Evolutionary conservation across 2,888 invertebrate genomes (phyloP).

Genomic region (Ennomos fuscantarius): DNA sequence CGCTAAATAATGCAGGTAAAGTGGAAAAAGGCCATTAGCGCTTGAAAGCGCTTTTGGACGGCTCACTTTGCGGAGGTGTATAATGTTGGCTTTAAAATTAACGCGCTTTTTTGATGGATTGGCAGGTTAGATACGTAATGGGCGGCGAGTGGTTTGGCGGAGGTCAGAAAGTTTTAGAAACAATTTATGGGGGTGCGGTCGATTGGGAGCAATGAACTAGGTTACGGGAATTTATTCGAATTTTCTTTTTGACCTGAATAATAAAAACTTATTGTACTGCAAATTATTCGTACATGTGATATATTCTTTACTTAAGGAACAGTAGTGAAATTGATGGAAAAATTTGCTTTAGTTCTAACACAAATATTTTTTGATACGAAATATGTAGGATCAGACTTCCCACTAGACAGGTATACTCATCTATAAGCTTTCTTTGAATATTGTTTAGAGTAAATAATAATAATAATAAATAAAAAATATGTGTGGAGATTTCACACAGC

Average conservation of each 20-base stretch:
- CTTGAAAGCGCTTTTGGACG: conserved; percentile 56
- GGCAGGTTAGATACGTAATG: conserved; percentile 9
- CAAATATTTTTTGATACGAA: too few species aligned
- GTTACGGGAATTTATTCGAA: background rate
- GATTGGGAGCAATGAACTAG: background rate
- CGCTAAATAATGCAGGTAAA: conserved; percentile 60
- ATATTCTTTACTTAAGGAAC: too few species aligned
- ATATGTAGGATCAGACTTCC: too few species aligned
- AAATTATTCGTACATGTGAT: too few species aligned
- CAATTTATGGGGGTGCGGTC: conserved; percentile 5
- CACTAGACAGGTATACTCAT: too few species aligned
- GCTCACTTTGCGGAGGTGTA: conserved; percentile 26
- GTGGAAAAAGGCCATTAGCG: conserved; percentile 58
- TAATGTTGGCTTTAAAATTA: conserved; percentile 38
- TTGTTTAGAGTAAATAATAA: too few species aligned
- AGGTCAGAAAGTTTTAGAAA: conserved; percentile 20
- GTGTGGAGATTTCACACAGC: too few species aligned
- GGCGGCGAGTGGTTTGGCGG: conserved; percentile 9
- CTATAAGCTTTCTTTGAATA: too few species aligned
- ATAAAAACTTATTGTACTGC: too few species aligned
- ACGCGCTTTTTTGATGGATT: conserved; percentile 29
- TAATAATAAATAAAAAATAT: too few species aligned
- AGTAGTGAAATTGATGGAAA: too few species aligned
- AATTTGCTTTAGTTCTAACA: too few species aligned
- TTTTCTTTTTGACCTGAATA: background rate